Evolutionary conservation across 2,113 vertebrate genomes (phyloP).

Genomic region (Loxodonta africana): DNA sequence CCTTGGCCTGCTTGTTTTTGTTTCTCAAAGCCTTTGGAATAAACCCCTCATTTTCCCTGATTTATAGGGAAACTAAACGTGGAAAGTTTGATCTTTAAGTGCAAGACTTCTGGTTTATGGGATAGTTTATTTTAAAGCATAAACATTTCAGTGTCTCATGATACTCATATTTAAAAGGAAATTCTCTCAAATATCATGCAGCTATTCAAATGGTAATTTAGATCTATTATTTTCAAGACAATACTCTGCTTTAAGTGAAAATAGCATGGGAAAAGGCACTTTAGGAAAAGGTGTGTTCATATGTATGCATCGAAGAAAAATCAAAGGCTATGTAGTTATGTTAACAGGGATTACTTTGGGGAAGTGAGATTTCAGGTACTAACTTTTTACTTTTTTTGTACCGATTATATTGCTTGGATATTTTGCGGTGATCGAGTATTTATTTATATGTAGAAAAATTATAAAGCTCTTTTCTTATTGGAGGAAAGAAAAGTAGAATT

Average conservation of each 20-base stretch:
- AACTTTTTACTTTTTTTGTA: not conserved
- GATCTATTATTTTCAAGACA: slow-evolving; percentile 23
- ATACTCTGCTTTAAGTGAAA: not conserved
- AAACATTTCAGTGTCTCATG: slow-evolving; percentile 57
- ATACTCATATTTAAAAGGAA: slow-evolving; percentile 61
- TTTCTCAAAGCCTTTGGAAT: slow-evolving; percentile 39
- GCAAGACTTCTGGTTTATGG: slow-evolving; percentile 44
- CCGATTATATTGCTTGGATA: not conserved
- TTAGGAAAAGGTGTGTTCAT: not conserved
- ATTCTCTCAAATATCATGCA: slow-evolving; percentile 30
- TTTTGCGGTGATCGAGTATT: not conserved
- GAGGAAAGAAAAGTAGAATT: slow-evolving; percentile 50
- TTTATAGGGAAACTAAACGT: slow-evolving; percentile 57
- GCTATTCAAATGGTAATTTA: slow-evolving; percentile 66
- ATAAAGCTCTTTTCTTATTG: not conserved
- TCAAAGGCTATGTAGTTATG: not conserved
- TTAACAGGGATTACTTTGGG: not conserved
- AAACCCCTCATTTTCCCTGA: slow-evolving; percentile 63
- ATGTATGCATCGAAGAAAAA: not conserved
- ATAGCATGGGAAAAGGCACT: not conserved
- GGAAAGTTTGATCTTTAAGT: slow-evolving; percentile 69
- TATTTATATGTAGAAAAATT: slow-evolving; percentile 39
- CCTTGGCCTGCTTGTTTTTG: not conserved
- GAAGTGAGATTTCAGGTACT: slow-evolving; percentile 22
- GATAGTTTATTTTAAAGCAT: slow-evolving; percentile 67